Base-by-base conservation (phyloP, 2,888 invertebrate genomes). In the Venusia cambrica region DNA sequence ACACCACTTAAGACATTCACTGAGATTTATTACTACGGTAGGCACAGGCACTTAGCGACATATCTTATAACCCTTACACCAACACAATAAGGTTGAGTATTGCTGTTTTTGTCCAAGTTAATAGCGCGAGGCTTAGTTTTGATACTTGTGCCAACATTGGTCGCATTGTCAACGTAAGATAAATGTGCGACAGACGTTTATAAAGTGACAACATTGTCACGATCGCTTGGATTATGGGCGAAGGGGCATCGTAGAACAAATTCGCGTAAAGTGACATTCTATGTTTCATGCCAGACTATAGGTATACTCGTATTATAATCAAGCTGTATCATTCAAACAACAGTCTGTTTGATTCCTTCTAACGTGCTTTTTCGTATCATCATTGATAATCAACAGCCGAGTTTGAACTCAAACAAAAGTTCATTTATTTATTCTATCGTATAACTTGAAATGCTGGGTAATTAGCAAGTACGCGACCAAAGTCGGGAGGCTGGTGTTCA, bases 141-240 rank as follows among this genome's bases (percentile, higher is more conserved):
- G 66, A 72, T 68, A 70, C 67, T 62, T 58, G 65, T 70, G 62
- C 42, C 39, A 41, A 51, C 48, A 48, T 48, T 30, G 45, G 44
- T 47, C 41, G 55, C 53, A 71, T 73, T 77, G 80, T 77, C 80
- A 73, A 63, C 66, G 45, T 48, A 68, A 74, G 78, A 81, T 79
- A 78, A 71, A 84, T 77, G 67, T 54, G 41, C 52, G 54, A 58
- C 59, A 63, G 62, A 62, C 64, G 57, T 61, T 62, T 57, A 67
- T 70, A 67, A 66, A 55, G 61, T 69, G 74, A 73, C 73, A 70
- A 70, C 66, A 63, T 74, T 65, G 71, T 73, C 67, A 67, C 55
- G 62, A 62, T 58, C 57, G 51, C 51, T 48, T 51, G 49, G 55
- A 62, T 55, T 59, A 54, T 57, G 52, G 51, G 46, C 51, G 54